phyloP scores from a whole-genome alignment of 1,140 invertebrate genomes.

The Xylocopa sonorina region DNA sequence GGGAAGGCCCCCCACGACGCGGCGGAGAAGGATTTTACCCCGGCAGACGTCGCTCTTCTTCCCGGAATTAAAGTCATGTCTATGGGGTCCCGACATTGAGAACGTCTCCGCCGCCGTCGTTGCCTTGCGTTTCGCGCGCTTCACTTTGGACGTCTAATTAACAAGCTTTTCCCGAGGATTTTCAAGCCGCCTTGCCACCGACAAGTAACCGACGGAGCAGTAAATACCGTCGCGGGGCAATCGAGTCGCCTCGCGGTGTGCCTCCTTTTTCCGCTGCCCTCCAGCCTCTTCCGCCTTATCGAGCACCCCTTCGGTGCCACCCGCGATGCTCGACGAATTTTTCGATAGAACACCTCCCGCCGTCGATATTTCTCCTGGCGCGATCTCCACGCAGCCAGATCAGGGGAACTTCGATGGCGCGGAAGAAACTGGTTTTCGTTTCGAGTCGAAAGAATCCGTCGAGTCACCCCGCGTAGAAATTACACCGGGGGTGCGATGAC shows the following conservation, averaged over 20 bases:
- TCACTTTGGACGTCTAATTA: conserved; percentile 61
- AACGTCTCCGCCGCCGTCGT: conserved; percentile 31
- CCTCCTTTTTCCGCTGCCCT: neutral
- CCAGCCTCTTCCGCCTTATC: neutral
- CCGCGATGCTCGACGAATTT: conserved; percentile 4
- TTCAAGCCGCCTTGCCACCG: conserved; percentile 23
- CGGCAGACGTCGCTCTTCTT: conserved; percentile 47
- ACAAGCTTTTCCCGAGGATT: conserved; percentile 55
- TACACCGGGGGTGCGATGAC: conserved; percentile 50
- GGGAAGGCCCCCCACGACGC: neutral
- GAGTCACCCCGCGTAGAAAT: conserved; percentile 57
- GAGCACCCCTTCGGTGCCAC: neutral
- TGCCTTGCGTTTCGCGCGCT: conserved; percentile 49
- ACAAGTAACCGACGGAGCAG: conserved; percentile 31
- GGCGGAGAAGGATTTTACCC: conserved; percentile 11
- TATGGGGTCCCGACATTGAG: conserved; percentile 47
- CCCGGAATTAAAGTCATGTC: conserved; percentile 52
- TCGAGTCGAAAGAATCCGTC: conserved; percentile 56
- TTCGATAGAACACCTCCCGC: conserved; percentile 45
- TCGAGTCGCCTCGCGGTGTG: neutral
- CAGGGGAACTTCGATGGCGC: conserved; percentile 22
- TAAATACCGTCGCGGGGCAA: conserved; percentile 41
- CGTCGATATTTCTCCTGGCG: neutral
- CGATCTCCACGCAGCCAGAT: neutral
- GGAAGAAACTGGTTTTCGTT: conserved; percentile 64